phyloP scores from a whole-genome alignment of 2,113 vertebrate species.

The Salvelinus namaycush region DNA sequence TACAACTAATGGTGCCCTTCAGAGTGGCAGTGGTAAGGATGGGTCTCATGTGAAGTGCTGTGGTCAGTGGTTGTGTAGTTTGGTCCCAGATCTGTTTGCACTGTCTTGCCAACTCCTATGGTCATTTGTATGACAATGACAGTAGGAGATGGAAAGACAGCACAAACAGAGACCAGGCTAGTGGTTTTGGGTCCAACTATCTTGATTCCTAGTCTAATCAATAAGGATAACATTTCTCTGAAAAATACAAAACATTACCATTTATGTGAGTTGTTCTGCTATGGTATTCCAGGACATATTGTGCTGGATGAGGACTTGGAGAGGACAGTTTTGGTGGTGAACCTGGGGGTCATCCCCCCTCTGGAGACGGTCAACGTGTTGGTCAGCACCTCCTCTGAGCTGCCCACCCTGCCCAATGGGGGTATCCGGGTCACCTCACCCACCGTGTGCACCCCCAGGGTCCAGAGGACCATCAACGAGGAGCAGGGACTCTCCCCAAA shows the following conservation, averaged over 20 bases:
- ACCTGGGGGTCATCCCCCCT: slow-evolving; percentile 84
- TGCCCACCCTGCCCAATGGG: slow-evolving; percentile 84
- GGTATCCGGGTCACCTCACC: slow-evolving; percentile 86
- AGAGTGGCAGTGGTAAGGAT: slow-evolving; percentile 75
- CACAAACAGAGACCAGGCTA: background rate
- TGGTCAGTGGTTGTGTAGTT: background rate
- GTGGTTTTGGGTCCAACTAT: background rate
- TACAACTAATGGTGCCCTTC: slow-evolving; percentile 55
- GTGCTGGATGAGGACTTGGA: slow-evolving; percentile 91
- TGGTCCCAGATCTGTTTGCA: background rate
- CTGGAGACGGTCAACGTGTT: slow-evolving; percentile 87
- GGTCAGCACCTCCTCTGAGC: slow-evolving; percentile 94
- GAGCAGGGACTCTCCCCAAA: slow-evolving; percentile 72
- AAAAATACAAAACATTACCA: background rate
- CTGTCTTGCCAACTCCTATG: no score
- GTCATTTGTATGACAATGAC: no score
- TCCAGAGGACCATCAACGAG: slow-evolving; percentile 80
- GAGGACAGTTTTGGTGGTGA: slow-evolving; percentile 85
- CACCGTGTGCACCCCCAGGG: slow-evolving; percentile 82
- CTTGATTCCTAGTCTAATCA: background rate
- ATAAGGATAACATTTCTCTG: background rate
- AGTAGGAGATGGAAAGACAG: no score
- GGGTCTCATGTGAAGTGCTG: background rate
- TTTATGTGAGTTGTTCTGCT: background rate
- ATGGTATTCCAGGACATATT: slow-evolving; percentile 72